A percentile compares a stretch with the other conserved stretches of the same genome.
Evolutionary conservation across 1,140 invertebrate genomes (phyloP).

Genomic region (Anagrus nilaparvatae): DNA sequence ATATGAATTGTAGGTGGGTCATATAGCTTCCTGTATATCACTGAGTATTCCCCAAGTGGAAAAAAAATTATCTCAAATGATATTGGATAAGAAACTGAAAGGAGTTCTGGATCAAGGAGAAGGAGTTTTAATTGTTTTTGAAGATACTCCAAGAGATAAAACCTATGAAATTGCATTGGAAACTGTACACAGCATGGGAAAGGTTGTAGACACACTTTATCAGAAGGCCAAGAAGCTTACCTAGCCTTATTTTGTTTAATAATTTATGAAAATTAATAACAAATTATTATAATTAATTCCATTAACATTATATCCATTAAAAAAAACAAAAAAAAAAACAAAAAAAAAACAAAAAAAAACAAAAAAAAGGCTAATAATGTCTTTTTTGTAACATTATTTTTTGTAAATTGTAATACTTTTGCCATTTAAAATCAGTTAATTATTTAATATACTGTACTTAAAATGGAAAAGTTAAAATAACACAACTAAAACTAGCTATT

Average conservation of each 20-base stretch:
- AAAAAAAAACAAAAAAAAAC: too few species aligned
- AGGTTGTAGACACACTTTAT: slow-evolving; percentile 96
- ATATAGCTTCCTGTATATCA: slow-evolving; percentile 80
- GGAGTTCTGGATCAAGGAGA: slow-evolving; percentile 97
- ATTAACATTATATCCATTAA: slow-evolving; percentile 29
- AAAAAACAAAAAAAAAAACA: too few species aligned
- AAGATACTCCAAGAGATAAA: slow-evolving; percentile 88
- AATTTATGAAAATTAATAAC: slow-evolving; percentile 31
- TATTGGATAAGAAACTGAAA: slow-evolving; percentile 94
- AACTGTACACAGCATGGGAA: slow-evolving; percentile 97
- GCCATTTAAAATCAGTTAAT: too few species aligned
- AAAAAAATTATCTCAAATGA: slow-evolving; percentile 99
- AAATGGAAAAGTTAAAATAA: too few species aligned
- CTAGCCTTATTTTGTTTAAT: slow-evolving; percentile 50
- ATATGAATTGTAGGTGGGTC: slow-evolving; percentile 48
- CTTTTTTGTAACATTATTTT: too few species aligned
- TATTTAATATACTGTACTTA: too few species aligned
- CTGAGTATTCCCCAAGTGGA: slow-evolving; percentile 86
- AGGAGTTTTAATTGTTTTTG: slow-evolving; percentile 94
- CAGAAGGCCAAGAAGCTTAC: slow-evolving; percentile 97
- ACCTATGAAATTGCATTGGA: slow-evolving; percentile 95
- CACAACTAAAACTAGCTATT: too few species aligned
- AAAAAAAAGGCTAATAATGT: too few species aligned
- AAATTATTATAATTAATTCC: slow-evolving; percentile 33
- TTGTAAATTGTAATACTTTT: too few species aligned